Base-by-base conservation (phyloP, 1,140 invertebrate species). In the Drosophila quadrilineata region DNA sequence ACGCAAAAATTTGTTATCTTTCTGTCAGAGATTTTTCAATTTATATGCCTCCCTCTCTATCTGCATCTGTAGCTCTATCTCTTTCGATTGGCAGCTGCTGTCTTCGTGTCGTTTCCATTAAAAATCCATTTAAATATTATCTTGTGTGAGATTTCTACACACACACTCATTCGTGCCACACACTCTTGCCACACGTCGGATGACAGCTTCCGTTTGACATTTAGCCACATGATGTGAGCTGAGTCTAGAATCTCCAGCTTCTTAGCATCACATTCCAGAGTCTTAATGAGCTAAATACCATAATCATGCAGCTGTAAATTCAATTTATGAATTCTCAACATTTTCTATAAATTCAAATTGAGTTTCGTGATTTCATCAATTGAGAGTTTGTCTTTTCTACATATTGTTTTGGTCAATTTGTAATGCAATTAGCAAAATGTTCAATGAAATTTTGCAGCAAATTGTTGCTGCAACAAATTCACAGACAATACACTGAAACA, bases 81-180 rank as follows among this genome's bases (percentile, higher is more conserved):
- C 31, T 3, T 2, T 2, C 21, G 19, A 9, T 1, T 21, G 14
- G 46, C 63, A 58, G 62, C 60, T 65, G 60, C n/a, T n/a, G 10
- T 26, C 38, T 53, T 19, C 50, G 41, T 65, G 38, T 52, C n/a
- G 68, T 59, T 64, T 77, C 74, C 74, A 77, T 77, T 77, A 77
- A 77, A 75, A 77, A 77, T 71, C 74, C 71, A 75, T 77, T 77
- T 71, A 71, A 67, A 64, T 59, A 75, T 71, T 75, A 76, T 77
- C 71, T 64, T 26, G 16, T 58, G 28, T 50, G n/a, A n/a, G 71
- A 59, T 50, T 73, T 59, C 16, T 43, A 38, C 17, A n/a, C n/a
- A n/a, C n/a, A n/a, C n/a, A n/a, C n/a, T n/a, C n/a, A n/a, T n/a
- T n/a, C n/a, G n/a, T 26, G 26, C 35, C 71, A 60, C 35, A 58